phyloP scores from a whole-genome alignment of 2,888 invertebrate species.

The Drosophila picticornis region DNA sequence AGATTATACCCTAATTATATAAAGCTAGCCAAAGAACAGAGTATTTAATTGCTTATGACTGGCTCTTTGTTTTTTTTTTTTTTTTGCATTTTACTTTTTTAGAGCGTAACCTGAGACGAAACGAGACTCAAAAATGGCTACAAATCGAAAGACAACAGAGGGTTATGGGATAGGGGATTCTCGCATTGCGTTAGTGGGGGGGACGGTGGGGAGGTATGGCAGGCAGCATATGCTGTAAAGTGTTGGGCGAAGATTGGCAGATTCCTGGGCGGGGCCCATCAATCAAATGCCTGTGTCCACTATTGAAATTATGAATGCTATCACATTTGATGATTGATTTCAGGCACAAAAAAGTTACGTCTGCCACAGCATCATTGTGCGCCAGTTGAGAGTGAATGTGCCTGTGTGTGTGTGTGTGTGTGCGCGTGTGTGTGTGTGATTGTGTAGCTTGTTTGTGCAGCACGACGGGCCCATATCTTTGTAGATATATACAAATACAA shows the following conservation, averaged over 20 bases:
- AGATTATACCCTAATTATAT: slow-evolving; percentile 60
- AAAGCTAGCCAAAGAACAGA: slow-evolving; percentile 41
- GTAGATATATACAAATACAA: slow-evolving; percentile 12
- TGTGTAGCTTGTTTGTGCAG: slow-evolving; percentile 26
- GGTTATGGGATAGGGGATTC: neutral
- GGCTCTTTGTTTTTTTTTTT: slow-evolving; percentile 6
- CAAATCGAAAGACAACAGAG: slow-evolving; percentile 49
- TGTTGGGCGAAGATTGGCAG: slow-evolving; percentile 28
- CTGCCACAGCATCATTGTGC: slow-evolving; percentile 49
- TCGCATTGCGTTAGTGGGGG: neutral
- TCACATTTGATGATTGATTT: slow-evolving; percentile 78
- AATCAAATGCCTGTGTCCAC: slow-evolving; percentile 75
- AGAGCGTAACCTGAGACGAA: slow-evolving; percentile 51
- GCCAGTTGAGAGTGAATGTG: neutral
- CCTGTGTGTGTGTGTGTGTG: neutral
- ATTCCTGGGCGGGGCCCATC: slow-evolving; percentile 56
- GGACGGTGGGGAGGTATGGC: neutral
- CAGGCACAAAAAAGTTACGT: slow-evolving; percentile 48
- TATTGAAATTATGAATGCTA: slow-evolving; percentile 79
- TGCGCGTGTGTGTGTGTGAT: neutral
- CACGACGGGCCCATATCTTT: slow-evolving; percentile 30
- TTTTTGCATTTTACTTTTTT: slow-evolving; percentile 13
- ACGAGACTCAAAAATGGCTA: slow-evolving; percentile 56
- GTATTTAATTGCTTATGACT: slow-evolving; percentile 76
- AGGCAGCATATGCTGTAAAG: slow-evolving; percentile 19